phyloP scores from a whole-genome alignment of 2,113 vertebrate genomes.

The Heterocephalus glaber region DNA sequence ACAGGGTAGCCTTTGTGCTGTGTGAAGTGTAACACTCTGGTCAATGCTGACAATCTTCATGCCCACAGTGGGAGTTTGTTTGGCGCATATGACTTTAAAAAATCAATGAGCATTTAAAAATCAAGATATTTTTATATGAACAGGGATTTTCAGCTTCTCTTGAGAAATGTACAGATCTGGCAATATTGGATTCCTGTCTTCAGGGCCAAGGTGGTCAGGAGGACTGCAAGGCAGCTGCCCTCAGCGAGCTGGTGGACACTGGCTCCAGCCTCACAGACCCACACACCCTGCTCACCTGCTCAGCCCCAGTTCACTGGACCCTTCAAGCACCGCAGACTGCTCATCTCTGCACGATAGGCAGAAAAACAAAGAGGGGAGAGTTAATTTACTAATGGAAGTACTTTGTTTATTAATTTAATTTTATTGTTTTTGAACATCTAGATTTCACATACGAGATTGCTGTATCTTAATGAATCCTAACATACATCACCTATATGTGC shows the following conservation, averaged over 20 bases:
- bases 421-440: background rate
- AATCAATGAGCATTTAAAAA: background rate
- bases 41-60: accelerated
- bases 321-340: background rate
- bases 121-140: background rate
- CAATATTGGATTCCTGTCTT: too few species aligned
- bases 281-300: too few species aligned
- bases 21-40: background rate
- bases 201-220: background rate
- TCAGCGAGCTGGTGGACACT: too few species aligned
- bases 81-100: background rate
- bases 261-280: background rate
- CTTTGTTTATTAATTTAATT: background rate
- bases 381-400: background rate
- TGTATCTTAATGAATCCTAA: background rate
- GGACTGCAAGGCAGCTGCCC: accelerated
- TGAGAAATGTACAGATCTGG: background rate
- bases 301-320: too few species aligned
- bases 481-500: background rate
- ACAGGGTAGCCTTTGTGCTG: accelerated
- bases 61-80: background rate
- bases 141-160: background rate
- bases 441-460: too few species aligned
- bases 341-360: too few species aligned
- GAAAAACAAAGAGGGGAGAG: background rate